A percentile compares a stretch with the other conserved stretches of the same genome.
These are phyloP conservation scores for Shinisaurus crocodilurus DNA, from an alignment of 2,113 vertebrate genomes.

Conservation along the genomic window DNA sequence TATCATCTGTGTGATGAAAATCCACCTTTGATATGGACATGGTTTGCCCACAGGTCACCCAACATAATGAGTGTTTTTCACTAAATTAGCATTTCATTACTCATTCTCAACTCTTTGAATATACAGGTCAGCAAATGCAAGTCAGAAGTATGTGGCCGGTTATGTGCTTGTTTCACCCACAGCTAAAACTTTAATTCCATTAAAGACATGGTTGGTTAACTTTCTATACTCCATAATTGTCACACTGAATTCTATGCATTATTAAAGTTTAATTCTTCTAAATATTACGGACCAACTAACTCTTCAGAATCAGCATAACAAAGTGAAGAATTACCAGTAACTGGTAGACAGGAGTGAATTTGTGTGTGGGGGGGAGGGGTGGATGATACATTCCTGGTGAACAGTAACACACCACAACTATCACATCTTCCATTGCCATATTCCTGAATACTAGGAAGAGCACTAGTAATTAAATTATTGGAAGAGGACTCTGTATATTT, in stretches of 20 bases:
- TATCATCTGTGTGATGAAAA: constrained; percentile 42
- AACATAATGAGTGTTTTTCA: constrained; percentile 49
- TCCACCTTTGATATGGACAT: constrained; percentile 32
- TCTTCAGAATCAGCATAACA: not conserved
- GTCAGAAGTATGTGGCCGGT: not conserved
- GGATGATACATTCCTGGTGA: not conserved
- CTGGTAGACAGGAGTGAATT: not conserved
- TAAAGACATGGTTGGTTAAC: constrained; percentile 10
- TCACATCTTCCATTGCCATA: constrained; percentile 11
- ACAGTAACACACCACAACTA: not conserved
- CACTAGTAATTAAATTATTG: constrained; percentile 35
- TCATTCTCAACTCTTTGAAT: constrained; percentile 11
- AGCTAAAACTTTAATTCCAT: not conserved
- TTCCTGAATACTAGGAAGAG: constrained; percentile 11
- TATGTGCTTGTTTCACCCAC: constrained; percentile 11
- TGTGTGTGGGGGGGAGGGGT: not conserved
- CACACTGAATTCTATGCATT: constrained; percentile 8
- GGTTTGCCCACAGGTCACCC: constrained; percentile 34
- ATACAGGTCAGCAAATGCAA: constrained; percentile 48
- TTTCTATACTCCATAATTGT: not conserved
- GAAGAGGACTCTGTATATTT: not conserved
- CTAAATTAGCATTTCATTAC: constrained; percentile 32
- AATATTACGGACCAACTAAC: not conserved
- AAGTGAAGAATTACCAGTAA: not conserved
- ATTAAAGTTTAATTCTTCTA: constrained; percentile 30